These are phyloP conservation scores for Eurytoma californica DNA, from an alignment of 2,888 invertebrate species.

Conservation along the genomic window DNA sequence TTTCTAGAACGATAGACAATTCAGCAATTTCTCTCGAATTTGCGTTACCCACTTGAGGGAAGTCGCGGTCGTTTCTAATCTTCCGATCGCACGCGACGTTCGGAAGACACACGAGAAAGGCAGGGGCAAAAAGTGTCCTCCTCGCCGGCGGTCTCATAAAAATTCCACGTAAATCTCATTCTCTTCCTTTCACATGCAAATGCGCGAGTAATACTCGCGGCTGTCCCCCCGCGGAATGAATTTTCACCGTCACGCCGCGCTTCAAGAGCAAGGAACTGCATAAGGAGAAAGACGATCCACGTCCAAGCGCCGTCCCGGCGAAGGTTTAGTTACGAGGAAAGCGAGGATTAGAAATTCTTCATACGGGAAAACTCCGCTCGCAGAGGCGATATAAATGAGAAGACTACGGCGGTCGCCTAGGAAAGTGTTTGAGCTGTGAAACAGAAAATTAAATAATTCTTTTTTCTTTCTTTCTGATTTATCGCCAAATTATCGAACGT, in stretches of 20 bases:
- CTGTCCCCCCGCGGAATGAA: slow-evolving; percentile 40
- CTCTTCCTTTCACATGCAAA: slow-evolving; percentile 52
- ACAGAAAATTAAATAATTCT: slow-evolving; percentile 33
- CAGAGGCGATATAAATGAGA: slow-evolving; percentile 50
- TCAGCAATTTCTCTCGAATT: not conserved
- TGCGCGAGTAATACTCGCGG: slow-evolving; percentile 29
- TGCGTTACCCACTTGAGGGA: not conserved
- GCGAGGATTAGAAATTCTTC: slow-evolving; percentile 52
- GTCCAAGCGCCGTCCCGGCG: not conserved
- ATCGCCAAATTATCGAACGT: too few relatives aligned
- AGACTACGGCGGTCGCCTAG: not conserved
- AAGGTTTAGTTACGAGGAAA: slow-evolving; percentile 46
- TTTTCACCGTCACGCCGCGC: slow-evolving; percentile 46
- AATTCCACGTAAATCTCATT: slow-evolving; percentile 50
- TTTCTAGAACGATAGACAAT: not conserved
- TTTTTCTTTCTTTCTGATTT: too few relatives aligned
- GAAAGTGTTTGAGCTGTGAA: slow-evolving; percentile 23
- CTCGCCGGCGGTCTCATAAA: slow-evolving; percentile 25
- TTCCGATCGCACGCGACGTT: slow-evolving; percentile 21
- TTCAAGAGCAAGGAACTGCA: slow-evolving; percentile 31
- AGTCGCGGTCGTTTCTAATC: not conserved
- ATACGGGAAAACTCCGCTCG: slow-evolving; percentile 50
- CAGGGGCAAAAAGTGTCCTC: slow-evolving; percentile 5
- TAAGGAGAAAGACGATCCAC: slow-evolving; percentile 47
- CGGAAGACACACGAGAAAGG: slow-evolving; percentile 6